phyloP scores from a whole-genome alignment of 1,140 invertebrate species.

The Aplysia californica region DNA sequence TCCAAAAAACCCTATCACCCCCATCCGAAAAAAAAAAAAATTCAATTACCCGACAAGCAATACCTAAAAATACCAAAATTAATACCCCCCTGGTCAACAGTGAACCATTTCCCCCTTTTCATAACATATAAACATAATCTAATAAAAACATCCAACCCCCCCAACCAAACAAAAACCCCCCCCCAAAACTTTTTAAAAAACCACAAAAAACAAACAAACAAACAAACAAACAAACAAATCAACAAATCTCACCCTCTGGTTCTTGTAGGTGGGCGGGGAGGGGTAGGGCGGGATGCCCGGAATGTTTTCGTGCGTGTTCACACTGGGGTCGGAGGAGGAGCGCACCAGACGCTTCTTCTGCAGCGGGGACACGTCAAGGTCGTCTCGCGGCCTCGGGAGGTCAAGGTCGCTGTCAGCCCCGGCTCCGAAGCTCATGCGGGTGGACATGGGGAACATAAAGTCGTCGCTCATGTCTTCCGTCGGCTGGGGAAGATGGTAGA shows the following conservation, averaged over 20 bases:
- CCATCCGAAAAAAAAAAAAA: too few relatives aligned
- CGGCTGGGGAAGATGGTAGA: conserved; percentile 60
- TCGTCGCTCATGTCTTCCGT: conserved; percentile 76
- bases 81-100: too few relatives aligned
- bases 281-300: conserved; percentile 80
- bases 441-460: conserved; percentile 98
- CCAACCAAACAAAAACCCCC: too few relatives aligned
- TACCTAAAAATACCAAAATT: too few relatives aligned
- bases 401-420: conserved; percentile 89
- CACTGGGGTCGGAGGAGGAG: conserved; percentile 73
- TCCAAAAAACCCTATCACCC: too few relatives aligned
- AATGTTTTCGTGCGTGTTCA: conserved; percentile 75
- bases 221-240: too few relatives aligned
- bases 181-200: neutral
- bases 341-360: conserved; percentile 54
- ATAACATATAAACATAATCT: too few relatives aligned
- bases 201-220: too few relatives aligned
- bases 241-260: conserved; percentile 29
- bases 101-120: too few relatives aligned
- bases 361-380: conserved; percentile 48
- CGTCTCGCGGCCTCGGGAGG: conserved; percentile 55
- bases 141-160: too few relatives aligned
- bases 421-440: conserved; percentile 93
- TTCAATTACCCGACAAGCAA: too few relatives aligned
- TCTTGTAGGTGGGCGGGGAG: conserved; percentile 65